These are phyloP conservation scores for Rhipidura dahli DNA, from an alignment of 2,113 vertebrate species.

Conservation along the genomic window DNA sequence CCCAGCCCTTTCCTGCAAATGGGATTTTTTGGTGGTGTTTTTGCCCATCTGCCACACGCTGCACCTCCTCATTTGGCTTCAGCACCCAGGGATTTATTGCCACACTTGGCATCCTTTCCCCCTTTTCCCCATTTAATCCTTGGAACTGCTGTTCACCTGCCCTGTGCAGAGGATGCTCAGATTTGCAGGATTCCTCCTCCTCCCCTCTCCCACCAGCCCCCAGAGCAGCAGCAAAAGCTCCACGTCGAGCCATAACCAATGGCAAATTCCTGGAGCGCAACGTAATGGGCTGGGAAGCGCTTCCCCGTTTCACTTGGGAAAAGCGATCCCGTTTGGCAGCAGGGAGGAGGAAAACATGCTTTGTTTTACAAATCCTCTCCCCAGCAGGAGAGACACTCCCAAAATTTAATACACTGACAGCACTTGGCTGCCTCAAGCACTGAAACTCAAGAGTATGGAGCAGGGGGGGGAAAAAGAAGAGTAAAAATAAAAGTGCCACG, in stretches of 20 bases:
- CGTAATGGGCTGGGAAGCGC: slow-evolving; percentile 51
- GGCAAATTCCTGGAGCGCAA: slow-evolving; percentile 34
- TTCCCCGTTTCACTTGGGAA: slow-evolving; percentile 35
- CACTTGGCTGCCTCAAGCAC: background rate
- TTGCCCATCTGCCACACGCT: background rate
- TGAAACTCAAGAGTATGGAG: background rate
- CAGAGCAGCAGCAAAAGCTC: background rate
- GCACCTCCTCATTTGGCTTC: background rate
- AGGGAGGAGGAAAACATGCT: slow-evolving; percentile 51
- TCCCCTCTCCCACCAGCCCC: background rate
- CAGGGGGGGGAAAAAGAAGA: background rate
- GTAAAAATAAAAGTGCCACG: fast-evolving
- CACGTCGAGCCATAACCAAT: slow-evolving; percentile 10
- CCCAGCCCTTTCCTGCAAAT: background rate
- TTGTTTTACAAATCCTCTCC: slow-evolving; percentile 64
- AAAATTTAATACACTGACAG: slow-evolving; percentile 45
- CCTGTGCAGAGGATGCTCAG: background rate
- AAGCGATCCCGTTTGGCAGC: background rate
- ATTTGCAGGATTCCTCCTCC: background rate
- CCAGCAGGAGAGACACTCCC: slow-evolving; percentile 61
- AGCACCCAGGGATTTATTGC: background rate
- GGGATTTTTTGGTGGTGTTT: fast-evolving
- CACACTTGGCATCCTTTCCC: background rate
- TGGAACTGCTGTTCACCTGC: background rate
- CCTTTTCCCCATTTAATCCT: background rate